A percentile compares a stretch with the other conserved stretches of the same genome.
Evolutionary conservation across 2,113 vertebrate genomes (phyloP).

Genomic region (Lophochroa leadbeateri): DNA sequence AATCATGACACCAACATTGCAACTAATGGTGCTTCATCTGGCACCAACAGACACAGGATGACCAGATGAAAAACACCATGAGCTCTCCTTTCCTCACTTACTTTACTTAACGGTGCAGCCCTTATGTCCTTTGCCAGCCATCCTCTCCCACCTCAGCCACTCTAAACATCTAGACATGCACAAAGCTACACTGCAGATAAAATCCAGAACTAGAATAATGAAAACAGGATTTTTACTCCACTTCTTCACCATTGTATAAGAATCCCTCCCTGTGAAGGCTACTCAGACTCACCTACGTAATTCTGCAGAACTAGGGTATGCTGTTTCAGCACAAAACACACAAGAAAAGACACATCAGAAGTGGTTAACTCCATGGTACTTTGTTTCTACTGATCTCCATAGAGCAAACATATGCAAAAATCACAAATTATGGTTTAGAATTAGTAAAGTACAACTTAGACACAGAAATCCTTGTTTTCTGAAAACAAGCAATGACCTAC

Average conservation of each 20-base stretch:
- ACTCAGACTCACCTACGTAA: neutral
- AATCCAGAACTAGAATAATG: neutral
- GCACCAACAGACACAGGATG: neutral
- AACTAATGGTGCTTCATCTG: neutral
- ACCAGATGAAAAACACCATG: rapidly evolving
- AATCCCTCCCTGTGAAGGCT: neutral
- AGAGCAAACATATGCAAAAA: neutral
- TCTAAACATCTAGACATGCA: neutral
- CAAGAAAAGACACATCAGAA: neutral
- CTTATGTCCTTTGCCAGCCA: neutral
- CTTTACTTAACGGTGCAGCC: neutral
- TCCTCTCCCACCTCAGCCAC: neutral
- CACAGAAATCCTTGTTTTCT: constrained; percentile 49
- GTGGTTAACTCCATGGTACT: neutral
- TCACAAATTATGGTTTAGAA: constrained; percentile 31
- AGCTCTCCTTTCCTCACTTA: neutral
- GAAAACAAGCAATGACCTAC: constrained; percentile 50
- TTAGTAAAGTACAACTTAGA: constrained; percentile 8
- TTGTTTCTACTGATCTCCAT: constrained; percentile 3
- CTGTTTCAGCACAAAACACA: constrained; percentile 9
- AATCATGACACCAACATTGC: rapidly evolving
- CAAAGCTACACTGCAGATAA: neutral
- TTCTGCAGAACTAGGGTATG: neutral
- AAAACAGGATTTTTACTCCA: neutral
- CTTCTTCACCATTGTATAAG: neutral